Base-by-base conservation (phyloP, 92 coral and sea anemone genomes). In the Epizoanthus scotinus region DNA sequence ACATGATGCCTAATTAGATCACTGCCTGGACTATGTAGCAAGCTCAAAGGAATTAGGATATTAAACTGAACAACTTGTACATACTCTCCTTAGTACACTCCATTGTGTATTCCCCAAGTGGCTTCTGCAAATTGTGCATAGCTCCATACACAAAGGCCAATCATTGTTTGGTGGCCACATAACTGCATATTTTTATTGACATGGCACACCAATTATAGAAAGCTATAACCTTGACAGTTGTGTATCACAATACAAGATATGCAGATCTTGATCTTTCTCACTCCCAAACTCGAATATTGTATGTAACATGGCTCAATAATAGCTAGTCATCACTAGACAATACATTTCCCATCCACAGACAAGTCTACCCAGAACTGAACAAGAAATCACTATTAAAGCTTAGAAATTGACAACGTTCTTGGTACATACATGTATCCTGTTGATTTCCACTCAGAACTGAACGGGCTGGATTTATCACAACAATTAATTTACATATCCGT, bases 121-220 rank as follows among this genome's bases (percentile, higher is more conserved):
- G 1, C 8, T 65, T n/a, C 9, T 22, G 58, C 64, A 55, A 73
- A 3, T 6, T 34, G 29, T 13, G 50, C 10, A 55, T 13, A 15
- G 7, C 53, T 54, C 63, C 17, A 10, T 24, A 29, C 17, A 56
- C 52, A 31, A 31, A 25, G 8, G 64, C 0, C 1, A 6, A 29
- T 24, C 52, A 47, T 47, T 47, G 52, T 73, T 28, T 19, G 61
- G 18, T 24, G 8, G 44, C 21, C 40, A 73, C 79, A 73, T 29
- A 40, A 24, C 61, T 73, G 70, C 70, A 64, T 47, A 47, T 27
- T 64, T 27, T 31, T 64, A 64, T 64, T 64, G 70, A 64, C 47
- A 64, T 29, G 36, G 68, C 68, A 63, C 42, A 63, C 40, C 68
- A 63, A 63, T 28, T 63, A 29, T 38, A 29, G 22, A 64, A 38